These are phyloP conservation scores for Megalops cyprinoides DNA, from an alignment of 2,797 vertebrate species.

Conservation along the genomic window DNA sequence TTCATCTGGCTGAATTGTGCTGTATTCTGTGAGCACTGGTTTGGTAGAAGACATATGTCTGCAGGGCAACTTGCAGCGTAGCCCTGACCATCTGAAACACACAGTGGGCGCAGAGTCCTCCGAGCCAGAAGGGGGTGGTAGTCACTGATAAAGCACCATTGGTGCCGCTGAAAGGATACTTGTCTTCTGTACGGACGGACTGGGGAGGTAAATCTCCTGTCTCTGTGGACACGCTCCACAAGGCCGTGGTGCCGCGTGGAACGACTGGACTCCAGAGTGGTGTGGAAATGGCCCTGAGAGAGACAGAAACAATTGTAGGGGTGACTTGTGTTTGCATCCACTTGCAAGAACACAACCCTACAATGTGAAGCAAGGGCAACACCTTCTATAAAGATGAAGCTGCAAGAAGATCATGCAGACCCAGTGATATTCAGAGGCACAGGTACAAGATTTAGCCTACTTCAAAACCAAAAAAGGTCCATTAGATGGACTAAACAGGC, in stretches of 20 bases:
- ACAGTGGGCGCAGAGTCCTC: no score
- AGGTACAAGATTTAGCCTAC: neutral
- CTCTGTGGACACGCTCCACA: conserved; percentile 78
- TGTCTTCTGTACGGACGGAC: conserved; percentile 77
- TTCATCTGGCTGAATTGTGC: no score
- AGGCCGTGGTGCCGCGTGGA: conserved; percentile 77
- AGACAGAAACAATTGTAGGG: conserved; percentile 15
- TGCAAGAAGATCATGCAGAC: neutral
- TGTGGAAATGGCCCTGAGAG: conserved; percentile 70
- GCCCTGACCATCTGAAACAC: no score
- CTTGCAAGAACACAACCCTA: neutral
- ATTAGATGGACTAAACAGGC: no score
- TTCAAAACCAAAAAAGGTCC: neutral
- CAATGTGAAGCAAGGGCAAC: neutral
- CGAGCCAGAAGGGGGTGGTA: no score
- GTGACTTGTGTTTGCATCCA: no score
- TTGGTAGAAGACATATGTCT: no score
- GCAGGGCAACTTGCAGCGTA: no score
- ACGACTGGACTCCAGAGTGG: conserved; percentile 69
- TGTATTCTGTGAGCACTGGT: no score
- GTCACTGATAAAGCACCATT: neutral
- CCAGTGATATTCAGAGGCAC: neutral
- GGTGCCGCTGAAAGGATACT: conserved; percentile 73
- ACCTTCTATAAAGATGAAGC: neutral
- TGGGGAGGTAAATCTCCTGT: conserved; percentile 70